Evolutionary conservation across 2,113 vertebrate genomes (phyloP), one percentile per base, ranked within the genome.

Genomic region (Myotis brandtii): DNA sequence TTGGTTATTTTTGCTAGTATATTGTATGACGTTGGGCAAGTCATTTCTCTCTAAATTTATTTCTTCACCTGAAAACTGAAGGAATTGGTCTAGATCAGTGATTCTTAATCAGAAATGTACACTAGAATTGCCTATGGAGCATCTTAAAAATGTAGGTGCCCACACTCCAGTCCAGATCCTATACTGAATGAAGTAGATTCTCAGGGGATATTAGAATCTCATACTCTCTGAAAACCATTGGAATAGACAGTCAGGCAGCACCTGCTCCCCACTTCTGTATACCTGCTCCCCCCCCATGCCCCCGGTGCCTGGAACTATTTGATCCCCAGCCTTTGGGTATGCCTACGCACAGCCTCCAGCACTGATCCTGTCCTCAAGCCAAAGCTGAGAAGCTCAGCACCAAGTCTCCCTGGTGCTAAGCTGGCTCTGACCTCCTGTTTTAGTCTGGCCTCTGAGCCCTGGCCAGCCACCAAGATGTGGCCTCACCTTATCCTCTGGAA

Each of bases 51-150:
- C 43, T 76, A n/a, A 25, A 40, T 30, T 32, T 96, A 9, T 25
- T 86, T 90, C 34, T 62, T 75, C 86, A 77, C 77, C 62, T 79
- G 89, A 75, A 84, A 95, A 72, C 82, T 70, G 23, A 90, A 76
- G 59, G 34, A 1, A 2, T 40, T 66, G 11, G 2, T 59, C 21
- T 77, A 82, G 52, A 56, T 46, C 32, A 76, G 20, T 37, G 23
- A 72, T 52, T 77, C 52, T 77, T 52, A 59, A 82, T 37, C 73
- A 86, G 4, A 86, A 91, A 50, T 3, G 2, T 25, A 56, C 11
- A 25, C 46, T 43, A 87, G n/a, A 89, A 43, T 89, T 82, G 43
- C 37, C 56, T 4, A 2, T 59, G 9, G 67, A 85, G 6, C 9
- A 59, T 90, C 30, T 54, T 82, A 75, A 90, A 92, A 87, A 70